These are phyloP conservation scores for Cylloceria caligata DNA, from an alignment of 2,888 invertebrate genomes.

Conservation along the genomic window DNA sequence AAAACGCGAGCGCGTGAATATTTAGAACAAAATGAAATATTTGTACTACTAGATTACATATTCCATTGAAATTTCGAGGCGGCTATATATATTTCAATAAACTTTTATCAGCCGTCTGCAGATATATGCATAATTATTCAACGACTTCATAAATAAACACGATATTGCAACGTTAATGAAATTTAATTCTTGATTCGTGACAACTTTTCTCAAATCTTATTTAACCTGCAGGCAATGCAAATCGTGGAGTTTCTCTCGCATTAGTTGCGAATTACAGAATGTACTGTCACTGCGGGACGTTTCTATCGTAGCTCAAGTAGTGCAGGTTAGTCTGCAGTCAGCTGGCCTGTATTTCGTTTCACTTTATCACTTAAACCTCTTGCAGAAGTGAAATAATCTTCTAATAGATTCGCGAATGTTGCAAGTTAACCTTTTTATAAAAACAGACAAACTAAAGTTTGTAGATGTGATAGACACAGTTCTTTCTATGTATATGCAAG, in stretches of 20 bases:
- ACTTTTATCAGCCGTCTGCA: not conserved
- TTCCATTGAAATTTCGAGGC: not conserved
- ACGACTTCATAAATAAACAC: constrained; percentile 17
- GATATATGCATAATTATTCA: constrained; percentile 22
- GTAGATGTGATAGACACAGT: not conserved
- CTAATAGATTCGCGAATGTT: not conserved
- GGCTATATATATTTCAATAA: not conserved
- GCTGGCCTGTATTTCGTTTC: not conserved
- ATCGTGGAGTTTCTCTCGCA: not conserved
- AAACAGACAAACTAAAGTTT: not conserved
- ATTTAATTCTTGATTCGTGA: constrained; percentile 8
- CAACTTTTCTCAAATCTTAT: not conserved
- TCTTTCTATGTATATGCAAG: not conserved
- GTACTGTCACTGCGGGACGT: not conserved
- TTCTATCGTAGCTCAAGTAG: not conserved
- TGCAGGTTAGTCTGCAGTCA: not conserved
- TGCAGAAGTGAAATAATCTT: not conserved
- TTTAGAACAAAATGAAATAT: not conserved
- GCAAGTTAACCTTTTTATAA: not conserved
- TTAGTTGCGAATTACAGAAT: not conserved
- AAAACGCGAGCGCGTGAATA: not conserved
- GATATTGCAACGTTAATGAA: not conserved
- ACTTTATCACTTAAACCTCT: not conserved
- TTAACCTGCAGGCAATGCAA: not conserved
- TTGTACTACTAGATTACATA: not conserved